These are phyloP conservation scores for Falco naumanni DNA, from an alignment of 2,797 vertebrate species.

Conservation along the genomic window DNA sequence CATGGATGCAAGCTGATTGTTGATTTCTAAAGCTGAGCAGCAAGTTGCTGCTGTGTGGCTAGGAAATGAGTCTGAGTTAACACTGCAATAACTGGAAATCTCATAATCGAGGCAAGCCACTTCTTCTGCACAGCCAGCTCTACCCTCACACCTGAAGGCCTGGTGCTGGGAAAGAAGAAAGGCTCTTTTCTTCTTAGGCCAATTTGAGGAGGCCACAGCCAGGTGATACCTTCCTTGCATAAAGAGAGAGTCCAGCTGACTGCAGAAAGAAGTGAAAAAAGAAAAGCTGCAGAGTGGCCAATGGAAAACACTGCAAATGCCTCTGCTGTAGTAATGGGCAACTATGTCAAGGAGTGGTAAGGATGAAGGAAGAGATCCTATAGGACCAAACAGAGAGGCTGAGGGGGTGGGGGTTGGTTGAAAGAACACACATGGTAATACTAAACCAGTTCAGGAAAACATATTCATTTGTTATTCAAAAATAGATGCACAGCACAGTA, in stretches of 20 bases:
- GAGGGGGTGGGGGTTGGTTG: rapidly evolving
- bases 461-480: background rate
- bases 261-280: background rate
- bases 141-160: background rate
- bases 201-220: background rate
- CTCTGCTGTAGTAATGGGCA: background rate
- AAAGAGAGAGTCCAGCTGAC: background rate
- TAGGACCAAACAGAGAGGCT: background rate
- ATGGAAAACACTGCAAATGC: background rate
- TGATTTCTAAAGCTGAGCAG: background rate
- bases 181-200: background rate
- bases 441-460: background rate
- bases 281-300: background rate
- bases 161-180: background rate
- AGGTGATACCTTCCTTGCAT: background rate
- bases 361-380: background rate
- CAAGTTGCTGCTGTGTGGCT: background rate
- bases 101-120: background rate
- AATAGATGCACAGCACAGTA: background rate
- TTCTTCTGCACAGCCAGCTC: background rate
- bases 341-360: background rate
- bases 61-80: background rate
- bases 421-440: background rate
- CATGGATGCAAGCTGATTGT: background rate
- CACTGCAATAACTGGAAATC: background rate